Evolutionary conservation across 2,113 vertebrate genomes (phyloP).

Genomic region (Tyto alba): DNA sequence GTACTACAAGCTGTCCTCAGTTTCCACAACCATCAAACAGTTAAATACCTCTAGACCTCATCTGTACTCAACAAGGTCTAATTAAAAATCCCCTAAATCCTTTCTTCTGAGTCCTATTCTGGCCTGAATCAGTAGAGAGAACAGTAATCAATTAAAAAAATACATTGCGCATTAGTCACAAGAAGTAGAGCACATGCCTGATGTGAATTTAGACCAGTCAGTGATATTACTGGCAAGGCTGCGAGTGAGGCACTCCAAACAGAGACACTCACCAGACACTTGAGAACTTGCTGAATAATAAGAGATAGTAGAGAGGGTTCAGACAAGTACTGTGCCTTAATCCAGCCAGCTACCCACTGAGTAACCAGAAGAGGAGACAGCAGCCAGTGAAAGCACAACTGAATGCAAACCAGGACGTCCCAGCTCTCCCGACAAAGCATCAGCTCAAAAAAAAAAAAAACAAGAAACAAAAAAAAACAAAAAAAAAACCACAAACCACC

Average conservation of each 20-base stretch:
- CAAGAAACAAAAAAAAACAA: too few relatives aligned
- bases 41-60: neutral
- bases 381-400: conserved; percentile 37
- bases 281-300: conserved; percentile 31
- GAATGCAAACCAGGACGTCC: conserved; percentile 3
- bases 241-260: neutral
- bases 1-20: neutral
- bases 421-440: conserved; percentile 29
- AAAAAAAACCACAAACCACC: too few relatives aligned
- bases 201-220: neutral
- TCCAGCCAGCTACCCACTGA: neutral
- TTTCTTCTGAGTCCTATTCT: conserved; percentile 18
- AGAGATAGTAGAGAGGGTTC: neutral
- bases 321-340: conserved; percentile 4
- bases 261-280: neutral
- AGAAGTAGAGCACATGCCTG: neutral
- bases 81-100: neutral
- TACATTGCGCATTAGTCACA: neutral
- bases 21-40: neutral
- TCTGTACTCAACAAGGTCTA: neutral
- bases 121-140: neutral
- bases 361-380: neutral
- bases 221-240: neutral
- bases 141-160: conserved; percentile 27
- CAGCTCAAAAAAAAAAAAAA: too few relatives aligned